phyloP scores from a whole-genome alignment of 2,113 vertebrate genomes.

The Platysteira castanea region DNA sequence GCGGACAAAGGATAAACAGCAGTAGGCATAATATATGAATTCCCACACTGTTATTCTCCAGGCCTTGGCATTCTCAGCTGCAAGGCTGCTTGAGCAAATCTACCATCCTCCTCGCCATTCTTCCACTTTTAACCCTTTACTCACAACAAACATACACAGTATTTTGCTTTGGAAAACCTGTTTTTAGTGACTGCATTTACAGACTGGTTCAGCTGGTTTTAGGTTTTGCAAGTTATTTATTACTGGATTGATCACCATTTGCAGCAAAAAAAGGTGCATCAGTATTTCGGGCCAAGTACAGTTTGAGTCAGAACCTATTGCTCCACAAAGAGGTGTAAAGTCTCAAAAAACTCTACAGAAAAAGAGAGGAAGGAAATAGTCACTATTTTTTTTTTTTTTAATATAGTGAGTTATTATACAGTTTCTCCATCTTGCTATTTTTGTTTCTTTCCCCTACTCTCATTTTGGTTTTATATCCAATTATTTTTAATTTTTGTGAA shows the following conservation, averaged over 20 bases:
- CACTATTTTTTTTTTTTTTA: not conserved
- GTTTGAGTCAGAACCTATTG: not conserved
- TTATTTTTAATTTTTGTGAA: not conserved
- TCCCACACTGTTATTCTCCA: not conserved
- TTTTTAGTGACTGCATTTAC: not conserved
- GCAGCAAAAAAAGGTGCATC: fast-evolving
- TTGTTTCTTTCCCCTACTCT: not conserved
- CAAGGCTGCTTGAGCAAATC: not conserved
- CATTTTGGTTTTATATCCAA: not conserved
- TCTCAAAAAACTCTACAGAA: not conserved
- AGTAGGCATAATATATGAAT: not conserved
- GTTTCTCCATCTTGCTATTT: not conserved
- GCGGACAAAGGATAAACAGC: not conserved
- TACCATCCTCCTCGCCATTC: not conserved
- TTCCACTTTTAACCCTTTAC: not conserved
- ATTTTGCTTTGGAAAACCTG: not conserved
- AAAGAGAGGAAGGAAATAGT: not conserved
- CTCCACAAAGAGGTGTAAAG: not conserved
- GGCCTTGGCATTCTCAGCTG: not conserved
- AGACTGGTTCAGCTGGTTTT: fast-evolving
- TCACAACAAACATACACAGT: not conserved
- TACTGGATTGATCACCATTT: not conserved
- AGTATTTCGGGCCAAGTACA: not conserved
- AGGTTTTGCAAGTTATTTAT: not conserved
- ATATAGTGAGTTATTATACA: not conserved